A percentile compares a stretch with the other conserved stretches of the same genome.
Conservation (phyloP, 2,113 vertebrate genomes). For the Eretmodus cyanostictus region DNA sequence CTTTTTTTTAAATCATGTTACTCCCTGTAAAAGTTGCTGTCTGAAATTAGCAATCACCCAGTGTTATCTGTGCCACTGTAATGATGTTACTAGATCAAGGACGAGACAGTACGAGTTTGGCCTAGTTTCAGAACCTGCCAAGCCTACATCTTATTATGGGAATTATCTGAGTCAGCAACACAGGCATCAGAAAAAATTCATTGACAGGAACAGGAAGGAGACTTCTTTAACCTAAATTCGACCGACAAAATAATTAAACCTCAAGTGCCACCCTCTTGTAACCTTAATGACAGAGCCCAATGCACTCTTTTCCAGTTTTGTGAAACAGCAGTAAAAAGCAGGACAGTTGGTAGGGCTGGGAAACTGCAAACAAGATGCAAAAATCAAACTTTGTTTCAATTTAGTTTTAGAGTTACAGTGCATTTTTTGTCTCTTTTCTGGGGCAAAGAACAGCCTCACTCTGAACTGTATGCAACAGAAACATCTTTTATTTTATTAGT, state of each 20-base stretch:
- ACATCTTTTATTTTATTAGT: background rate
- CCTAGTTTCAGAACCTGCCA: background rate
- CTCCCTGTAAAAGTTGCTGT: background rate
- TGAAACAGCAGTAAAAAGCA: background rate
- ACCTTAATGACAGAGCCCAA: background rate
- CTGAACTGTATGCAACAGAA: background rate
- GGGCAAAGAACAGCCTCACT: background rate
- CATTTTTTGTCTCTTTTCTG: background rate
- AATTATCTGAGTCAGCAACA: background rate
- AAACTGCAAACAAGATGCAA: background rate
- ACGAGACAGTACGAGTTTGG: background rate
- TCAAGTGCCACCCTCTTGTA: background rate
- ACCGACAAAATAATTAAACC: background rate
- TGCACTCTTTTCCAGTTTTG: background rate
- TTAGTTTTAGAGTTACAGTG: background rate
- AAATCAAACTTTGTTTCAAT: background rate
- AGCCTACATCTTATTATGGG: background rate
- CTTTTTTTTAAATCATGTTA: background rate
- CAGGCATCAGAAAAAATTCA: background rate
- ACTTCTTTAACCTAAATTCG: background rate
- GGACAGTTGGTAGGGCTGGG: background rate
- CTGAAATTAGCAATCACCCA: background rate
- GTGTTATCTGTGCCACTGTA: background rate
- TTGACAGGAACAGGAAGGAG: background rate
- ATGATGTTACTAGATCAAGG: background rate